These are phyloP conservation scores for Ammospiza nelsoni DNA, from an alignment of 2,113 vertebrate species.

Conservation along the genomic window DNA sequence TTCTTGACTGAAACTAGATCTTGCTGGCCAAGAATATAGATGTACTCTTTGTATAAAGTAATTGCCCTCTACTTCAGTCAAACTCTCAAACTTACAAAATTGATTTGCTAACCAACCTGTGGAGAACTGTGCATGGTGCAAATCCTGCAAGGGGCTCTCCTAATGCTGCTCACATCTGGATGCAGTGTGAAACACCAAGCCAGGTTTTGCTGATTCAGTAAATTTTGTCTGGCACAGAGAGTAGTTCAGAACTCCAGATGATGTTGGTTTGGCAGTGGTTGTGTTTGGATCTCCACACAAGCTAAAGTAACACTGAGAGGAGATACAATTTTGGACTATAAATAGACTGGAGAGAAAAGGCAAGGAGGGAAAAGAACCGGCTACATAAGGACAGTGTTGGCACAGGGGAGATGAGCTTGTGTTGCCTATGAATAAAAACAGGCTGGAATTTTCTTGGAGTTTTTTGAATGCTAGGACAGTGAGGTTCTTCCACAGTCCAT, in stretches of 20 bases:
- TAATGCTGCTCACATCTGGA: background rate
- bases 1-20: background rate
- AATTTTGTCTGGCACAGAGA: background rate
- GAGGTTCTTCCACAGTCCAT: background rate
- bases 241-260: background rate
- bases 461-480: background rate
- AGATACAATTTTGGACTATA: background rate
- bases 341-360: background rate
- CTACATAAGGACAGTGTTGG: background rate
- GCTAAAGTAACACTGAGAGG: background rate
- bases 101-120: background rate
- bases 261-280: background rate
- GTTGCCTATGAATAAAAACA: background rate
- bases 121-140: background rate
- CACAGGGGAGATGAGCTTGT: background rate
- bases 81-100: background rate
- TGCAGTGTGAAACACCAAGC: accelerated
- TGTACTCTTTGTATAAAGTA: background rate
- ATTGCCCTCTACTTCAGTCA: background rate
- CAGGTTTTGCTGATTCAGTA: background rate
- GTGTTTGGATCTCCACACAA: background rate
- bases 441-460: background rate
- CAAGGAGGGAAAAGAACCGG: background rate
- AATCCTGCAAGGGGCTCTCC: background rate
- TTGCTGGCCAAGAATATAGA: background rate